Conservation (phyloP, 2,113 vertebrate genomes). For the Myrmecophaga tridactyla region DNA sequence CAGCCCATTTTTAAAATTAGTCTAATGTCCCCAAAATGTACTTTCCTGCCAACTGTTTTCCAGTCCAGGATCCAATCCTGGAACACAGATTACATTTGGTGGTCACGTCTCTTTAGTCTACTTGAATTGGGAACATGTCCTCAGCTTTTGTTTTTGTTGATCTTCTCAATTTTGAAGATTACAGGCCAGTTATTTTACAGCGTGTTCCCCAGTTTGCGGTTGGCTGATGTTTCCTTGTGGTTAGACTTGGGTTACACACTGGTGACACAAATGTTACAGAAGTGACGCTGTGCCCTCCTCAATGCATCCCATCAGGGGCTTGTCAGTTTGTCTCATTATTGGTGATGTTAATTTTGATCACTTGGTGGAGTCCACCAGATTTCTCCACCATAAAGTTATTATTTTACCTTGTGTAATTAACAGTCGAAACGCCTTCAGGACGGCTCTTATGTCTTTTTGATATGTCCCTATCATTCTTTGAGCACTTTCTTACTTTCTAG, state of each 20-base stretch:
- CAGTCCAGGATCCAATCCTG: background rate
- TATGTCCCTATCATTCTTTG: background rate
- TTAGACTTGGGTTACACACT: background rate
- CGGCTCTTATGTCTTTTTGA: background rate
- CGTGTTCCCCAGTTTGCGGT: background rate
- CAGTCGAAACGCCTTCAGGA: background rate
- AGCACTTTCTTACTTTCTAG: slow-evolving; percentile 13
- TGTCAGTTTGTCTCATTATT: background rate
- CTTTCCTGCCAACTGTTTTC: background rate
- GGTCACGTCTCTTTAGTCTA: background rate
- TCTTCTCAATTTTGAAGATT: background rate
- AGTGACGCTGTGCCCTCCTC: background rate
- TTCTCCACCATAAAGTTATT: background rate
- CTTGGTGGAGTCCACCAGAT: background rate
- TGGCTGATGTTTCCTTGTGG: background rate
- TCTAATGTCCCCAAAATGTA: background rate
- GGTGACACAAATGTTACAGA: background rate
- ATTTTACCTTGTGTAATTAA: background rate
- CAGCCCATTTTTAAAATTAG: background rate
- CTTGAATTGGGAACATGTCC: background rate
- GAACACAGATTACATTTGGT: background rate
- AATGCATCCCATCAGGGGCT: background rate
- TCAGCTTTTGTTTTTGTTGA: background rate
- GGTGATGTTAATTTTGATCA: background rate
- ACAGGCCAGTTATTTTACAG: background rate